Base-by-base conservation (phyloP, 23 tunicate species). In the Trididemnum nubilum region DNA sequence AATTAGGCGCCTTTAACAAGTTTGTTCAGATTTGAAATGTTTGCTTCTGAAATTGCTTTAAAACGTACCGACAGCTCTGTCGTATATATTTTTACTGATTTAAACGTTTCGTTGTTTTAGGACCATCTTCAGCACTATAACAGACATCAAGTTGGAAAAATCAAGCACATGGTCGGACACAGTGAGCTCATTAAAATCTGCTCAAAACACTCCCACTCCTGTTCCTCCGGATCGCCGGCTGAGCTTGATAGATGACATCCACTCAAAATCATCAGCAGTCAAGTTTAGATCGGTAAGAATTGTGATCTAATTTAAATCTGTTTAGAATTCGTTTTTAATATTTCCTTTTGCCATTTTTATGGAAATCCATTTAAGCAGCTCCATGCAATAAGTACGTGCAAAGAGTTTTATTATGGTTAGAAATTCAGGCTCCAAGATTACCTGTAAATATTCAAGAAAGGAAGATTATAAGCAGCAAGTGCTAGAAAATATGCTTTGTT, bases 201-300 rank as follows among this genome's bases (percentile, higher is more conserved):
- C 78, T 28, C 97, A 88, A 54, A 91, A 91, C 82, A 85, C 97
- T 36, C 97, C 97, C 0, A 91, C 97, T 9, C 97, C 97, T 1
- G 84, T 64, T 28, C 81, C 90, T 12, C 83, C 83, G 0, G 84
- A 83, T 33, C 91, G 91, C 9, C 33, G 85, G 50, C 29, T 67
- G 36, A 35, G 50, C 35, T 22, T 63, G 37, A 76, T 19, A 36
- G 87, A 79, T 36, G 96, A 90, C 24, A 37, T 71, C 39, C 87
- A 89, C 36, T 64, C 72, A 2, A 57, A 72, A 32, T 40, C 76
- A 23, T 89, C 94, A 61, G 88, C 51, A 4, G 64, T 89, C 15
- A 69, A 81, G 54, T 89, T 83, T 49, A 78, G 82, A 83, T 89
- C 94, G 88, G 94, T 89, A 36, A 72, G 90, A 77, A n/a, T 0